Conservation (phyloP, 1,140 invertebrate species). For the Hormaphis cornu region DNA sequence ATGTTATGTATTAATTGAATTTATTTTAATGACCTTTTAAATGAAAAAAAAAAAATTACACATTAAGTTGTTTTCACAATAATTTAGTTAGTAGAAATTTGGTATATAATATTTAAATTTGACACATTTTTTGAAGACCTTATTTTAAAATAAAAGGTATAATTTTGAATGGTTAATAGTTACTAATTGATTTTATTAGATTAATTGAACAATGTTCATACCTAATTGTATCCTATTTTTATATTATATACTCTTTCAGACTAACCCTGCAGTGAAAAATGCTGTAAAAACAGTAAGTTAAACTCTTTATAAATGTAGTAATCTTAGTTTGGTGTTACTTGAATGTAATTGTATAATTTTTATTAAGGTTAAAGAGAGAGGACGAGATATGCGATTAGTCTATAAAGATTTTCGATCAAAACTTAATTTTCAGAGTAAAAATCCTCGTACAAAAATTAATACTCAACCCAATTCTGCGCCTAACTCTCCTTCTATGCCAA, state of each 20-base stretch:
- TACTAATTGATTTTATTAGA: no score
- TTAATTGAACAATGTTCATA: no score
- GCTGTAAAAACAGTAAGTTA: constrained; percentile 68
- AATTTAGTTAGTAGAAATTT: no score
- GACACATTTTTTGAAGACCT: no score
- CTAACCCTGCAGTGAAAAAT: constrained; percentile 70
- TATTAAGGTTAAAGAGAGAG: constrained; percentile 61
- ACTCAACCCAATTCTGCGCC: constrained; percentile 51
- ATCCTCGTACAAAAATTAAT: constrained; percentile 40
- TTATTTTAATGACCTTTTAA: not conserved
- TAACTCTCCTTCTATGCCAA: constrained; percentile 50
- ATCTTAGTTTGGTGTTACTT: no score
- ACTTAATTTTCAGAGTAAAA: constrained; percentile 45
- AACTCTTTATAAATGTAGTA: not conserved
- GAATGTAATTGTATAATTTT: constrained; percentile 15
- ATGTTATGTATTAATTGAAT: not conserved
- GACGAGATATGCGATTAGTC: constrained; percentile 61
- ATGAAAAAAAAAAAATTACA: not conserved
- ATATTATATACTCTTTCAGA: constrained; percentile 47
- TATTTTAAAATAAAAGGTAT: no score
- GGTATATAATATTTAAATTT: no score
- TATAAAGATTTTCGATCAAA: constrained; percentile 62
- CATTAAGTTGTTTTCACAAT: not conserved
- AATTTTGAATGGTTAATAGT: no score
- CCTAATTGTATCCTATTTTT: not conserved